Base-by-base conservation (phyloP, 1,140 invertebrate genomes). In the Anoplolepis gracilipes region DNA sequence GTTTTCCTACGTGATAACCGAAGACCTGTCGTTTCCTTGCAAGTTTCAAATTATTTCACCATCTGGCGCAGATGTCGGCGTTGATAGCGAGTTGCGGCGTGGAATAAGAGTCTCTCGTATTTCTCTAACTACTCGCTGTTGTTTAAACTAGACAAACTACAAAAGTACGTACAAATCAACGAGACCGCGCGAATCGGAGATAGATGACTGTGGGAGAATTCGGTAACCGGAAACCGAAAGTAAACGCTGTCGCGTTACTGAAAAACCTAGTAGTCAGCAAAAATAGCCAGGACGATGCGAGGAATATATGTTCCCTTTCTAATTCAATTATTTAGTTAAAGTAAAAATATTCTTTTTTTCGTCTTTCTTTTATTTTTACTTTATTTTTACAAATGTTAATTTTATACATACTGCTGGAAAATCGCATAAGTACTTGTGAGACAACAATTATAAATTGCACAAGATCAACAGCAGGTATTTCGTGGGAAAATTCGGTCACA, bases 41-140 rank as follows among this genome's bases (percentile, higher is more conserved):
- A 89, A 93, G 85, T 92, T 93, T 89, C 90, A 86, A 92, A 93
- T 93, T 92, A 92, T 93, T 92, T 92, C 85, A 87, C 85, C 89
- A 92, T 93, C 91, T 88, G 87, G 69, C 67, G 87, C 93, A 93
- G 87, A 85, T 93, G 92, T 65, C 87, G 91, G 88, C 81, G 79
- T 36, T 55, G 70, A 82, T 90, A 89, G 91, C 85, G 91, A 91
- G 69, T 88, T 81, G 73, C 79, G 78, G 79, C 61, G 25, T 39
- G 49, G 57, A 86, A 86, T 82, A 82, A 82, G 77, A 75, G 81
- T 84, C 79, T 62, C 16, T 10, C 42, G 72, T 64, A 73, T 82
- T 59, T 77, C 46, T 49, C 46, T 8, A 62, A 62, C 69, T 76
- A 57, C 30, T 76, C 70, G 69, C n/a, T 39, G 69, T 75, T 77